These are phyloP conservation scores for Acipenser transmontanus DNA, from an alignment of 2,797 vertebrate genomes.

Conservation along the genomic window DNA sequence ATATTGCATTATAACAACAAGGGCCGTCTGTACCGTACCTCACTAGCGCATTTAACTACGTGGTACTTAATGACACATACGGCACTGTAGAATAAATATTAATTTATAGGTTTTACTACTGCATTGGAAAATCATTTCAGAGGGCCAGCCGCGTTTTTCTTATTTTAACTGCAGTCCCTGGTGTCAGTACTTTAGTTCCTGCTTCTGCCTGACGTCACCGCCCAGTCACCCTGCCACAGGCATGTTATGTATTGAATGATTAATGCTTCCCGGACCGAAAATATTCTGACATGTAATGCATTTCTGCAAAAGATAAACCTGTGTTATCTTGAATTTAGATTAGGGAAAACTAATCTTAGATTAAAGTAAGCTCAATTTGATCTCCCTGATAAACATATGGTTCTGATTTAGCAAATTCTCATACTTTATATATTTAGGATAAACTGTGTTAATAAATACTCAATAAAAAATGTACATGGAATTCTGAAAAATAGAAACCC, in stretches of 20 bases:
- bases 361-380: constrained; percentile 52
- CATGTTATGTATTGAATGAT: neutral
- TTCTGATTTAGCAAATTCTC: constrained; percentile 44
- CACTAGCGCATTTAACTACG: no score
- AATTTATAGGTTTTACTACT: neutral
- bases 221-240: no score
- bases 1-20: no score
- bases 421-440: constrained; percentile 24
- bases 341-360: constrained; percentile 46
- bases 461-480: constrained; percentile 10
- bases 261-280: neutral
- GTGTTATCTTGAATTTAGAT: constrained; percentile 23
- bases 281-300: constrained; percentile 17
- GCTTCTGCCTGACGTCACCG: no score
- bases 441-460: constrained; percentile 40
- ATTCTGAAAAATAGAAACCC: constrained; percentile 7
- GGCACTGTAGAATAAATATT: no score
- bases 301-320: constrained; percentile 11
- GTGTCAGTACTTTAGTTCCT: no score
- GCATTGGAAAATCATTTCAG: constrained; percentile 45
- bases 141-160: no score
- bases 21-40: no score
- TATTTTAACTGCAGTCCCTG: no score
- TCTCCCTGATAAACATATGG: constrained; percentile 54
- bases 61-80: no score